Evolutionary conservation across 2,113 vertebrate genomes (phyloP).

Genomic region (Acrocephalus kingi): DNA sequence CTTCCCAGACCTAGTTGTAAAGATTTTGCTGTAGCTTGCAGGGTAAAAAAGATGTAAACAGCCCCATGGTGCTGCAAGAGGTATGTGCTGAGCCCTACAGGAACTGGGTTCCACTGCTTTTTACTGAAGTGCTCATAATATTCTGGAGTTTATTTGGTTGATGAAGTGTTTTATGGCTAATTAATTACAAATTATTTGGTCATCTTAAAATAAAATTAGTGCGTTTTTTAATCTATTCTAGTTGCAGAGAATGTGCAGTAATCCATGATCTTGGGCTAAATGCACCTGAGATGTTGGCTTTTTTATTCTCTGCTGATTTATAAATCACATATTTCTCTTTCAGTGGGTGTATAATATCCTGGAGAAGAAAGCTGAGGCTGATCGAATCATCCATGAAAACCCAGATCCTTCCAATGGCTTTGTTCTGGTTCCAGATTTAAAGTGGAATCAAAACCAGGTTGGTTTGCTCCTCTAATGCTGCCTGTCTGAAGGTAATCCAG

Average conservation of each 20-base stretch:
- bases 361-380: constrained; percentile 92
- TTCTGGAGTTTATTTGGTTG: neutral
- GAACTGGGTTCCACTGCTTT: neutral
- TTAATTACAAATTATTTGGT: neutral
- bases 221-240: neutral
- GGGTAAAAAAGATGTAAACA: neutral
- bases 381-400: constrained; percentile 89
- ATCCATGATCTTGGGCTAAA: neutral
- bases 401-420: constrained; percentile 85
- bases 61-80: neutral
- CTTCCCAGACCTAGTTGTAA: neutral
- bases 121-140: neutral
- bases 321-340: neutral
- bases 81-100: neutral
- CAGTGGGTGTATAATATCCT: constrained; percentile 98
- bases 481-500: neutral
- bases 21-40: neutral
- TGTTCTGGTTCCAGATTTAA: constrained; percentile 92
- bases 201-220: neutral
- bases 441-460: constrained; percentile 97
- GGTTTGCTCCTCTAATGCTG: neutral
- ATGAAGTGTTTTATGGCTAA: neutral
- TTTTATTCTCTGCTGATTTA: neutral
- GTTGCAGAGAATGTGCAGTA: neutral
- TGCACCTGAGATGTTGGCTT: neutral